phyloP scores from a whole-genome alignment of 2,797 vertebrate genomes.

The Gambelia wislizenii region DNA sequence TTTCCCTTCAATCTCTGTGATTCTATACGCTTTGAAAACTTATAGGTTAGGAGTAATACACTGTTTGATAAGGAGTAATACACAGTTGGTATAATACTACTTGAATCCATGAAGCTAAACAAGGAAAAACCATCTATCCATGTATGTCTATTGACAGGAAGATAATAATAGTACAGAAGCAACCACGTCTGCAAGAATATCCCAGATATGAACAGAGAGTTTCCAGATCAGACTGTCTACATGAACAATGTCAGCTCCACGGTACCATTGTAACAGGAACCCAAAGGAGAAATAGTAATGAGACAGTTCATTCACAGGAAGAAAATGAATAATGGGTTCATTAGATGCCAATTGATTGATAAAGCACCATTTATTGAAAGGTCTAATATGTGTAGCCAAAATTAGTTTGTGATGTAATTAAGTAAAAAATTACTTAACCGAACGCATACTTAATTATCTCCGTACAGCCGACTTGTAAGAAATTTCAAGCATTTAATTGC shows the following conservation, averaged over 20 bases:
- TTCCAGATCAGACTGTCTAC: not conserved
- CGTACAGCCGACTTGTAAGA: slow-evolving; percentile 76
- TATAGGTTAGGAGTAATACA: not conserved
- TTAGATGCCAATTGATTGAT: slow-evolving; percentile 77
- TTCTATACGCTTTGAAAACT: not conserved
- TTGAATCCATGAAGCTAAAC: not conserved
- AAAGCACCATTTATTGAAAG: slow-evolving; percentile 75
- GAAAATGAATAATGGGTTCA: slow-evolving; percentile 69
- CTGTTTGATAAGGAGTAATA: not conserved
- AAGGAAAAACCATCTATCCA: slow-evolving; percentile 8
- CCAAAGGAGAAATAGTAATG: slow-evolving; percentile 18
- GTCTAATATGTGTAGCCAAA: slow-evolving; percentile 75
- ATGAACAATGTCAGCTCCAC: not conserved
- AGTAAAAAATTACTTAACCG: slow-evolving; percentile 76
- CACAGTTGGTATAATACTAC: not conserved
- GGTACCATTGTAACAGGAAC: slow-evolving; percentile 3
- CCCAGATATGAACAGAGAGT: slow-evolving; percentile 9
- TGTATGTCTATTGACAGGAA: slow-evolving; percentile 3
- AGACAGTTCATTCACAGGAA: slow-evolving; percentile 44
- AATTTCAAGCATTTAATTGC: slow-evolving; percentile 84
- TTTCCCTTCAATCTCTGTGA: not conserved
- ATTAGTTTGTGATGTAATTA: slow-evolving; percentile 81
- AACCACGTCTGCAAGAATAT: slow-evolving; percentile 6
- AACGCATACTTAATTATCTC: slow-evolving; percentile 80
- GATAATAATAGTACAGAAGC: not conserved